Evolutionary conservation across 2,888 invertebrate species (phyloP), one percentile per base, ranked within the genome.

Genomic region (Melitaea athalia): DNA sequence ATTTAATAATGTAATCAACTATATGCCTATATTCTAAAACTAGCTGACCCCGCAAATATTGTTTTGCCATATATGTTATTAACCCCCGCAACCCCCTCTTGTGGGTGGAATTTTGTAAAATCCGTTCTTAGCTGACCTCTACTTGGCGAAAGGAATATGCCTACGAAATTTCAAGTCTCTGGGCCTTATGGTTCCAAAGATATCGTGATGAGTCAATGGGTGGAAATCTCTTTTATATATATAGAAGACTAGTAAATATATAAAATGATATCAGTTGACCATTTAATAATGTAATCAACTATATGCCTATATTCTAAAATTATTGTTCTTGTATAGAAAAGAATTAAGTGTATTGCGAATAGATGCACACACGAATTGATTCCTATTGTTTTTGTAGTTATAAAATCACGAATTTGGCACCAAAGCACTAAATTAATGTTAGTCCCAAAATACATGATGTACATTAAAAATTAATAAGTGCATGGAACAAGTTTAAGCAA

Each of bases 341-440:
- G 5, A 12, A 52, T 11, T 24, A 24, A 11, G 52, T 52, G 52
- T 53, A 50, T 53, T 12, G 31, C 52, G 24, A 53, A 52, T 1
- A 10, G 11, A 31, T 53, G 52, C 52, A 24, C 24, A 53, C 17
- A 24, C 24, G 17, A 53, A 53, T 31, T 12, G 24, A 11, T 53
- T 24, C 24, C 12, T 10, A 53, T 53, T 24, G 15, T 12, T 15
- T 53, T 12, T 10, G 6, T 12, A 53, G 24, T 31, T 11, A 12
- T 53, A 3, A 12, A 53, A 33, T 53, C 53, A 31, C 33, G 14
- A 14, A 53, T 33, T 49, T 53, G 33, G 33, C 31, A 53, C 31
- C 12, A 33, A 53, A 53, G 33, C 31, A 52, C 52, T 11, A 52
- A 52, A 52, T 52, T 31, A 52, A 49, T 5, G n/a, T 49, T 49